Evolutionary conservation across 2,113 vertebrate species (phyloP).

Genomic region (Prietella phreatophila): DNA sequence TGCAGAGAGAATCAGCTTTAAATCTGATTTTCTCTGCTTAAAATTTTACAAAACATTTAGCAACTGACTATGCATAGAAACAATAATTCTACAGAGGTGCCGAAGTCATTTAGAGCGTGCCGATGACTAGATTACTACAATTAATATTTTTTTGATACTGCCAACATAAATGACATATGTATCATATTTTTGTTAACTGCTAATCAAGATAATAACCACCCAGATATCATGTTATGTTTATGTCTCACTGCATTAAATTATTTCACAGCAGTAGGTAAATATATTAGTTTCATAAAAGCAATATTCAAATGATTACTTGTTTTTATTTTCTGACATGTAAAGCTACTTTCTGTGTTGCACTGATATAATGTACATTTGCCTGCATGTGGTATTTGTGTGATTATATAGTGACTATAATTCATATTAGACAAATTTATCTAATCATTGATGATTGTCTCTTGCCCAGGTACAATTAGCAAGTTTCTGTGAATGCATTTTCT

Average conservation of each 20-base stretch:
- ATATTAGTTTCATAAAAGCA: constrained; percentile 8
- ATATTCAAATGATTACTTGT: not conserved
- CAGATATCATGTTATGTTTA: not conserved
- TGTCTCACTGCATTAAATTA: constrained; percentile 21
- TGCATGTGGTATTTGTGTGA: not conserved
- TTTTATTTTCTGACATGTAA: constrained; percentile 2
- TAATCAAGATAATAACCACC: constrained; percentile 7
- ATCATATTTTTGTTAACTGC: not conserved
- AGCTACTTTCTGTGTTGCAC: not conserved
- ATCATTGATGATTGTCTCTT: not conserved
- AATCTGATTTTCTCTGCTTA: constrained; percentile 10
- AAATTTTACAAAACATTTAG: not conserved
- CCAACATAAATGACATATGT: not conserved
- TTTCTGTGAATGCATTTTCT: not conserved
- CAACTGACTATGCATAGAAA: not conserved
- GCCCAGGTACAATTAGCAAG: not conserved
- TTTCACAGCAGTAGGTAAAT: constrained; percentile 25
- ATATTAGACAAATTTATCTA: not conserved
- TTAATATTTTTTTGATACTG: not conserved
- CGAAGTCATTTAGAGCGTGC: not conserved
- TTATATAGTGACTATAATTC: not conserved
- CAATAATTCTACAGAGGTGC: not conserved
- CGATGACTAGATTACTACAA: not conserved
- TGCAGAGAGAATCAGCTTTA: not conserved
- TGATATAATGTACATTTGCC: not conserved